Conservation (phyloP, 2,797 vertebrate species). For the Anolis apletophallus region DNA sequence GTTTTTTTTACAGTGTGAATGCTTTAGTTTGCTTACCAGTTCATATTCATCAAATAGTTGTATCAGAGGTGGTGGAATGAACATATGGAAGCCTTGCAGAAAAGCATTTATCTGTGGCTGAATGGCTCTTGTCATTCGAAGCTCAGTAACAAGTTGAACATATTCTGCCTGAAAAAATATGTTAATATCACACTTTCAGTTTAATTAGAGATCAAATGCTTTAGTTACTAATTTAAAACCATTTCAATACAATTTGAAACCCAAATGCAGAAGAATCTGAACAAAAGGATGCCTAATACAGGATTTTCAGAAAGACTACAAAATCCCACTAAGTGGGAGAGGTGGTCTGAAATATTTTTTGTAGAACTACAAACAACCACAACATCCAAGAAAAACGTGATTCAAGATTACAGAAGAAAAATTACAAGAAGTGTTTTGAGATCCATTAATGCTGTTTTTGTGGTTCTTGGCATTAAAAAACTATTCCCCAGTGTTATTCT, state of each 20-base stretch:
- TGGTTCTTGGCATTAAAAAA: background rate
- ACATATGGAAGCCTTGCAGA: constrained; percentile 97
- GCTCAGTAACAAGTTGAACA: constrained; percentile 97
- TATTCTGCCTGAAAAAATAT: constrained; percentile 88
- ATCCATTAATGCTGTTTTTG: background rate
- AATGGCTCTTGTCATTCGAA: constrained; percentile 98
- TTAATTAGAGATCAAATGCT: background rate
- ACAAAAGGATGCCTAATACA: background rate
- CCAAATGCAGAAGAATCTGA: background rate
- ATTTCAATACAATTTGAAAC: background rate
- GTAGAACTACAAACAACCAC: background rate
- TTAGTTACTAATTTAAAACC: background rate
- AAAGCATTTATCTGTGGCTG: constrained; percentile 99
- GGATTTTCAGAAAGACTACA: background rate
- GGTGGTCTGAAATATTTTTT: background rate
- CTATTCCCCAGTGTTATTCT: background rate
- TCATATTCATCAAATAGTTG: constrained; percentile 99
- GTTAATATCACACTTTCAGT: background rate
- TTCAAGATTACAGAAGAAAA: background rate
- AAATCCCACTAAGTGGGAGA: background rate
- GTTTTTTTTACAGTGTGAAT: constrained; percentile 10
- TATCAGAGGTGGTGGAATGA: constrained; percentile 94
- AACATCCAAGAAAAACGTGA: background rate
- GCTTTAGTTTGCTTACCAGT: constrained; percentile 84
- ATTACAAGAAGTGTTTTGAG: background rate